Base-by-base conservation (phyloP, 1,140 invertebrate genomes). In the Drosophila kepulauana region DNA sequence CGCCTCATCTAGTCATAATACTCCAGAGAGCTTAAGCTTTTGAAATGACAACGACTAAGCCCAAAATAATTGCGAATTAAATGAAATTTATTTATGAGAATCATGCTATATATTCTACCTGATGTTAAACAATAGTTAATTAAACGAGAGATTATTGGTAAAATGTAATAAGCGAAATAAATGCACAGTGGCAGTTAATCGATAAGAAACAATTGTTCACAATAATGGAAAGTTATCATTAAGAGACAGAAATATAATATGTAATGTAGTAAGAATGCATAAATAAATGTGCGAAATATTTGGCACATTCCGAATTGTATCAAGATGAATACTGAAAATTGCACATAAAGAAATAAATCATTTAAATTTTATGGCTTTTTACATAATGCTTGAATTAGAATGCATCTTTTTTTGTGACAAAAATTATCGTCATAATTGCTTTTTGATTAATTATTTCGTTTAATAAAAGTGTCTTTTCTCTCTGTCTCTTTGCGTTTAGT, bases 21-120 rank as follows among this genome's bases (percentile, higher is more conserved):
- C 41, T 8, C 16, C 5, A 13, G 7, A 13, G 7, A 45, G 67
- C 16, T 46, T 71, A 48, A 57, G 35, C 33, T 49, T 48, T 65
- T 10, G 0, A 68, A 62, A 33, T 69, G 67, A 61, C 58, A 69
- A 4, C 7, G 30, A 16, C 30, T 63, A 56, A 70, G 59, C 41
- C 16, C 10, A 15, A 70, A 54, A 30, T 70, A 70, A 70, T 70
- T 70, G 59, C 49, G 48, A 63, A 63, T 64, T 70, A 56, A 63
- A 63, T 56, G 67, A n/a, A 46, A 70, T 62, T 48, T 62, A 11
- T 65, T 65, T 45, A 46, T 28, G 28, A 33, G 30, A 52, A 11
- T 28, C 10, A 13, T 41, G 10, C 11, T 41, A 41, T n/a, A n/a
- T n/a, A n/a, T 11, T 52, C 11, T 6, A 25, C 16, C 20, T 8